Evolutionary conservation across 2,888 invertebrate species (phyloP), one percentile per base, ranked within the genome.

Genomic region (Melanchra persicariae): DNA sequence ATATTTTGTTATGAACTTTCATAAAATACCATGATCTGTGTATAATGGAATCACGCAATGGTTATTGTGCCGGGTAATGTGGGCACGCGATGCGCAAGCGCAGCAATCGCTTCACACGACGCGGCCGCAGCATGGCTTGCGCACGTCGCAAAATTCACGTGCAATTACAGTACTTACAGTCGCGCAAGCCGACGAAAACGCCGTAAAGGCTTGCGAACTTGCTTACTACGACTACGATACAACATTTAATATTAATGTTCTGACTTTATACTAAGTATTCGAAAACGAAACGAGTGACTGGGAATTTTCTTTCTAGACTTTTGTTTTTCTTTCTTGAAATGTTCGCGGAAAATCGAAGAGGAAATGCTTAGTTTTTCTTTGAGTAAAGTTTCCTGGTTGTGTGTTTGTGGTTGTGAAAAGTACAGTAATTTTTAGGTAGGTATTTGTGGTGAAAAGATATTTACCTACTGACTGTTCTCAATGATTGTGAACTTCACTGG

Each of bases 21-120:
- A 87, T 87, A 89, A 90, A 91, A 91, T 91, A 89, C 90, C 89
- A 91, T 92, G 88, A 90, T 90, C 87, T 82, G 80, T 81, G 58
- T 74, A 74, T 79, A 82, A 83, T 81, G 51, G 64, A 75, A 79
- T 75, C 83, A 83, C 81, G 85, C 80, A 85, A 86, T 77, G 60
- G 62, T 75, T 70, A 79, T 80, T 85, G 86, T 85, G 61, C 86
- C 73, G 40, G 64, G 72, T 82, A 70, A 81, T 83, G 77, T 86
- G 85, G 78, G 84, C 87, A 82, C 84, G 82, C 85, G 76, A 84
- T 84, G 76, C 68, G 70, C 72, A 70, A 70, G 70, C 70, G 71
- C 75, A 89, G 69, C 70, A 70, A 71, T 70, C 70, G 70, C 75
- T 89, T 90, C 90, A 90, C 88, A 90, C 87, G 88, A 74, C 77